Percentiles rank a stretch among this genome's conserved stretches.
These are phyloP conservation scores for Lates japonicus DNA, from an alignment of 2,797 vertebrate genomes.

Conservation along the genomic window DNA sequence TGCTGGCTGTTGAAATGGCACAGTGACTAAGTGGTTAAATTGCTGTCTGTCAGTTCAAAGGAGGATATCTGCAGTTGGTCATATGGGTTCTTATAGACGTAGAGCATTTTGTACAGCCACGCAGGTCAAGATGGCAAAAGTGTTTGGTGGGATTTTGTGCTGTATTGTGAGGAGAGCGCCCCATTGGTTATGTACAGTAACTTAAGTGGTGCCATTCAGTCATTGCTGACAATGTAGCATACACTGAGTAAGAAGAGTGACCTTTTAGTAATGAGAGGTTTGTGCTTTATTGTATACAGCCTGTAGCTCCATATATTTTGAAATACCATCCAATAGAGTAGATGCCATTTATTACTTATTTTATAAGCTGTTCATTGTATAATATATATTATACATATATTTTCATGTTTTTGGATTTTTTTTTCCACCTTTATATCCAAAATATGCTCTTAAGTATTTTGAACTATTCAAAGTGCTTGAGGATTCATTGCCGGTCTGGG, in stretches of 20 bases:
- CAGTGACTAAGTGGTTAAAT: conserved; percentile 16
- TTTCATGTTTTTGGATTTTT: background rate
- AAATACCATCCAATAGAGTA: conserved; percentile 16
- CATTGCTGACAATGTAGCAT: background rate
- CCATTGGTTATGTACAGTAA: background rate
- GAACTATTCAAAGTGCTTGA: background rate
- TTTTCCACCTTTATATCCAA: background rate
- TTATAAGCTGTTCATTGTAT: background rate
- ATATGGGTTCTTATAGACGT: background rate
- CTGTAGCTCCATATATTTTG: conserved; percentile 9
- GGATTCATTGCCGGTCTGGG: too few relatives aligned
- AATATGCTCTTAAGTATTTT: background rate
- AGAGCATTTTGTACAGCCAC: background rate
- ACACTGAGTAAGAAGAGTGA: conserved; percentile 9
- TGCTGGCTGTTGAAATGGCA: conserved; percentile 19
- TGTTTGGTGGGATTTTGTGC: background rate
- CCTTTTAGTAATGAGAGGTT: conserved; percentile 27
- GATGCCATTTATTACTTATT: background rate
- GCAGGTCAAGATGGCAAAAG: background rate
- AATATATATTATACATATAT: background rate
- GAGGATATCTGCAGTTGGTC: background rate
- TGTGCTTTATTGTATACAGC: conserved; percentile 14
- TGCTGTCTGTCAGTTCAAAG: conserved; percentile 5
- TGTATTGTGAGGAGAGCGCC: background rate
- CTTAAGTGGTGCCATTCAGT: conserved; percentile 7